Base-by-base conservation (phyloP, 2,888 invertebrate species). In the Hirtodrosophila trivittata region DNA sequence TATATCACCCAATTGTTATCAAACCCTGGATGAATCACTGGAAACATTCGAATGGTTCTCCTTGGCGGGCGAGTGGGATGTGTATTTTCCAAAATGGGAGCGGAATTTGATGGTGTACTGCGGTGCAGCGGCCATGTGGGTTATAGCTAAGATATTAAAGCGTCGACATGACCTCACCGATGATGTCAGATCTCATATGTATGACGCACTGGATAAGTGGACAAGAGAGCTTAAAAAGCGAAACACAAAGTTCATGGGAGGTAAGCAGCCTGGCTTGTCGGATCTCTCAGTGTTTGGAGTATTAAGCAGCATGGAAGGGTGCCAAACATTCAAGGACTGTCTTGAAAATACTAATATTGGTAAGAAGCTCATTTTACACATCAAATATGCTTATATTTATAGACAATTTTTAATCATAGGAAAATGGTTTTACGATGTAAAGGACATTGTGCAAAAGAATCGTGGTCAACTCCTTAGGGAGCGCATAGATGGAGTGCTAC, bases 11-110 rank as follows among this genome's bases (percentile, higher is more conserved):
- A 99, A 99, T 91, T 97, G 98, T 25, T 99, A 99, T 89, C 93
- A 98, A 57, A 96, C 96, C 0, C 91, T 93, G 0, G 91, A 92
- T 0, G 99, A 99, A 91, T 94, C 99, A 0, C 90, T 97, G 14
- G 95, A 97, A 89, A 96, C 99, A 0, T 99, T 99, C 90, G 93
- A 94, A 72, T 97, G 98, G 95, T 99, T 99, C 91, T 96, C 97
- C 3, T 92, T 96, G 77, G 95, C 95, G 7, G 99, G 98, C 0
- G 95, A 96, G 64, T 99, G 99, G 99, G 94, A 95, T 55, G 93
- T 95, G 55, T 93, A 95, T 77, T 99, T 99, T 89, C 95, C 97
- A 0, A 88, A 92, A 0, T 96, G 96, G 95, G 98, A 98, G 90
- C 93, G 96, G 67, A 91, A 93, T 41, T 89, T 97, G 28, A 97